Conservation (phyloP, 2,888 invertebrate genomes). For the Pecten maximus region DNA sequence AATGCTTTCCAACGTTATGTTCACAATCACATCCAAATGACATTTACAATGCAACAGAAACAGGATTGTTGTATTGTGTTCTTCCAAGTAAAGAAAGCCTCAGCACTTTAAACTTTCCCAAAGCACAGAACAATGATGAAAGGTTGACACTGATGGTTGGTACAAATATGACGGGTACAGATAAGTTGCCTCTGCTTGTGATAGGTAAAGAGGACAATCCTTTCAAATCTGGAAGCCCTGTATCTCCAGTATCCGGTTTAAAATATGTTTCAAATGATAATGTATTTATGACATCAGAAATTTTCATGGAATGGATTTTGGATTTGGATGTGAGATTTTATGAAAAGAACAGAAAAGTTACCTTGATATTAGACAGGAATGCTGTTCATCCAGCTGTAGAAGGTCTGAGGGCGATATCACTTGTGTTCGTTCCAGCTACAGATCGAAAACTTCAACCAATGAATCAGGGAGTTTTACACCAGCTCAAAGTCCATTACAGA, state of each 20-base stretch:
- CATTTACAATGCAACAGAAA: not conserved
- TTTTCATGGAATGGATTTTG: not conserved
- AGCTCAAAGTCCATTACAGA: slow-evolving; percentile 1
- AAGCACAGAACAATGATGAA: not conserved
- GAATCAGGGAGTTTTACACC: not conserved
- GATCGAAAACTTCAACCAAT: slow-evolving; percentile 3
- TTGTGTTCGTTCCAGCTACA: not conserved
- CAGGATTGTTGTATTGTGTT: not conserved
- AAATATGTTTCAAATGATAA: slow-evolving; percentile 9
- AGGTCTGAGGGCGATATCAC: not conserved
- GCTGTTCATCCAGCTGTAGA: not conserved
- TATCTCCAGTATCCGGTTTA: not conserved
- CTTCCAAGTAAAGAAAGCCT: not conserved
- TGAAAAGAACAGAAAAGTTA: not conserved
- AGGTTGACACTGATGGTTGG: not conserved
- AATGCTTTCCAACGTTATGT: not conserved
- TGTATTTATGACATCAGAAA: slow-evolving; percentile 7
- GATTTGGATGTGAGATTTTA: not conserved
- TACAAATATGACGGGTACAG: not conserved
- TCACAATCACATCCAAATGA: slow-evolving; percentile 17
- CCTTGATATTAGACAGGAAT: not conserved
- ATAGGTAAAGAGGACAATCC: not conserved
- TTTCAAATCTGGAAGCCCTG: not conserved
- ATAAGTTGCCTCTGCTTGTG: not conserved
- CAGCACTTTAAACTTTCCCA: not conserved